Evolutionary conservation across 2,797 vertebrate genomes (phyloP).

Genomic region (Distichodus sexfasciatus): DNA sequence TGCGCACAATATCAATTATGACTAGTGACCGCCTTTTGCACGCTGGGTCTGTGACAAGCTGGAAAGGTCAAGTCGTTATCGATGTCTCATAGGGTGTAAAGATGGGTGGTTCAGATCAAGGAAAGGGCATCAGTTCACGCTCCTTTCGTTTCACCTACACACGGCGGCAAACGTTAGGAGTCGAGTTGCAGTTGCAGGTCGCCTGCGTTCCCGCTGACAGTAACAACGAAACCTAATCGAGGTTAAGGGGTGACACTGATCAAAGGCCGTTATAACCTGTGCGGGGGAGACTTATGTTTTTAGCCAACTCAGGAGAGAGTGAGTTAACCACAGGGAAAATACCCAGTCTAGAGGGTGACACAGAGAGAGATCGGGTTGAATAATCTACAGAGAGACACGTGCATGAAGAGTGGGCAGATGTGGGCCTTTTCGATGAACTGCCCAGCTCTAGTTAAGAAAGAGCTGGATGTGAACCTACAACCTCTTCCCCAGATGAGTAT

Average conservation of each 20-base stretch:
- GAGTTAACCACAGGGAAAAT: no score
- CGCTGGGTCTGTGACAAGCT: neutral
- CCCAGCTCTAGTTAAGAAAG: no score
- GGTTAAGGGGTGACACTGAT: neutral
- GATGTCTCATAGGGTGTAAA: neutral
- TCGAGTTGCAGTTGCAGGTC: no score
- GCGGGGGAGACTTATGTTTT: neutral
- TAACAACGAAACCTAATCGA: neutral
- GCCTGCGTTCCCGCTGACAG: neutral
- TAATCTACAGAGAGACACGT: no score
- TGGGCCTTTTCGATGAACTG: no score
- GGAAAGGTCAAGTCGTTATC: slow-evolving; percentile 13
- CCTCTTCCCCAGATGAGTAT: neutral
- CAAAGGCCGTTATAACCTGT: slow-evolving; percentile 15
- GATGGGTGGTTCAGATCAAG: neutral
- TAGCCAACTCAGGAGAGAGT: neutral
- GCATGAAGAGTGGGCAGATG: no score
- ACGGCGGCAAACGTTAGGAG: slow-evolving; percentile 13
- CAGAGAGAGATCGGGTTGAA: no score
- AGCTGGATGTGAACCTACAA: neutral
- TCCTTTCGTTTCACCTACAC: neutral
- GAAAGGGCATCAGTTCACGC: neutral
- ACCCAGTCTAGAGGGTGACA: no score
- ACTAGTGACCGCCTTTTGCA: neutral
- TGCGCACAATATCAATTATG: neutral